phyloP scores from a whole-genome alignment of 2,113 vertebrate species.

The Copsychus sechellarum region DNA sequence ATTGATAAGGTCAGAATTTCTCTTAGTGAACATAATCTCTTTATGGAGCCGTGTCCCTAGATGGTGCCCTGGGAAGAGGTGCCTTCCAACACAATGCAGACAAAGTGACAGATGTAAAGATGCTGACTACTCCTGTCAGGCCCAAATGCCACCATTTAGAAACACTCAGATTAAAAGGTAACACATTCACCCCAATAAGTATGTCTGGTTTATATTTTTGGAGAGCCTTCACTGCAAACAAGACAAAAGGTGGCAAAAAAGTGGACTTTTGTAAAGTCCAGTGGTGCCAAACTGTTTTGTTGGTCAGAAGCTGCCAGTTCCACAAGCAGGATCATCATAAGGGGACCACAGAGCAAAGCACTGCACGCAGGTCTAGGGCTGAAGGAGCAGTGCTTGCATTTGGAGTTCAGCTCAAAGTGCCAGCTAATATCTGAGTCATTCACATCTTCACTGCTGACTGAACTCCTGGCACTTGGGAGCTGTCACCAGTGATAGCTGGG shows the following conservation, averaged over 20 bases:
- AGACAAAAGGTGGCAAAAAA: background rate
- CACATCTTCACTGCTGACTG: background rate
- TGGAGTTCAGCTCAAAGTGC: background rate
- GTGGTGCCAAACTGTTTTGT: background rate
- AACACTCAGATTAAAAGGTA: background rate
- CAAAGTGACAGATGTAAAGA: background rate
- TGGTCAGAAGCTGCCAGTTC: background rate
- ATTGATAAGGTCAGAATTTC: background rate
- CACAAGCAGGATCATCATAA: background rate
- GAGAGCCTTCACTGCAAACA: background rate
- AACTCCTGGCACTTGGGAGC: background rate
- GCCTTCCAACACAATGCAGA: fast-evolving
- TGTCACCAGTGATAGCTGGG: background rate
- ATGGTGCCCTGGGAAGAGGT: background rate
- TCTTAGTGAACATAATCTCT: background rate
- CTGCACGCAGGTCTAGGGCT: fast-evolving
- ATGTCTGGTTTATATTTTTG: background rate
- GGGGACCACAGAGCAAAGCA: background rate
- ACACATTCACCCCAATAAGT: background rate
- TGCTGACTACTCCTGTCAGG: background rate
- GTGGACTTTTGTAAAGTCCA: background rate
- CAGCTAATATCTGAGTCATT: background rate
- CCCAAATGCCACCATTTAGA: fast-evolving
- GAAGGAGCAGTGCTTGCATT: background rate
- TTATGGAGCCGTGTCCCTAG: background rate